Evolutionary conservation across 1,140 invertebrate genomes (phyloP).

Genomic region (Zaprionus inermis): DNA sequence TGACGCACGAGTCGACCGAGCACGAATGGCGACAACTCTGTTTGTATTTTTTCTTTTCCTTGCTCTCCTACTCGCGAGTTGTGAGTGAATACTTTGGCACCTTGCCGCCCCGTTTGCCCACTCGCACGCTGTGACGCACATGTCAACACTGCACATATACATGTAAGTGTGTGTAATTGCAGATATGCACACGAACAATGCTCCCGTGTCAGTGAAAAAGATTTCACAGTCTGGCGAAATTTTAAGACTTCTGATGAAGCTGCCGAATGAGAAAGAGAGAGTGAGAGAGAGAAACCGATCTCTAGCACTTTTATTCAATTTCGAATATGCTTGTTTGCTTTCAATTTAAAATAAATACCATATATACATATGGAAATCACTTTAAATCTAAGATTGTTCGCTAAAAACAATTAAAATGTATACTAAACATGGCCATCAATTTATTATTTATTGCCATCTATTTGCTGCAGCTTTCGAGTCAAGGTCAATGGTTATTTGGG

Average conservation of each 20-base stretch:
- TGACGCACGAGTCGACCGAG: conserved; percentile 34
- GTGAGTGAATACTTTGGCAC: conserved; percentile 40
- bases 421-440: no score
- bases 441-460: no score
- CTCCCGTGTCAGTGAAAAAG: conserved; percentile 19
- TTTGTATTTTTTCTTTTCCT: conserved; percentile 20
- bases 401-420: no score
- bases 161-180: not conserved
- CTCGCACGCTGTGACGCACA: conserved; percentile 3
- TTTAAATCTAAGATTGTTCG: no score
- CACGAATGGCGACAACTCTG: conserved; percentile 11
- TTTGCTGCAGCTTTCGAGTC: conserved; percentile 12
- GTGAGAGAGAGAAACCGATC: no score
- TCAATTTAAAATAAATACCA: no score
- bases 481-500: conserved; percentile 39
- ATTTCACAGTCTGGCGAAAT: conserved; percentile 63
- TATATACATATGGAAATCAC: no score
- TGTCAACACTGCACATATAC: not conserved
- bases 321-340: no score
- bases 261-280: conserved; percentile 26
- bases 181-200: conserved; percentile 33
- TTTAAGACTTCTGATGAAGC: conserved; percentile 51
- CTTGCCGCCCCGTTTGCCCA: conserved; percentile 10
- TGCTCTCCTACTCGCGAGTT: conserved; percentile 35
- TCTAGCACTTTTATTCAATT: no score